These are phyloP conservation scores for Discoglossus pictus DNA, from an alignment of 2,797 vertebrate species.

Conservation along the genomic window DNA sequence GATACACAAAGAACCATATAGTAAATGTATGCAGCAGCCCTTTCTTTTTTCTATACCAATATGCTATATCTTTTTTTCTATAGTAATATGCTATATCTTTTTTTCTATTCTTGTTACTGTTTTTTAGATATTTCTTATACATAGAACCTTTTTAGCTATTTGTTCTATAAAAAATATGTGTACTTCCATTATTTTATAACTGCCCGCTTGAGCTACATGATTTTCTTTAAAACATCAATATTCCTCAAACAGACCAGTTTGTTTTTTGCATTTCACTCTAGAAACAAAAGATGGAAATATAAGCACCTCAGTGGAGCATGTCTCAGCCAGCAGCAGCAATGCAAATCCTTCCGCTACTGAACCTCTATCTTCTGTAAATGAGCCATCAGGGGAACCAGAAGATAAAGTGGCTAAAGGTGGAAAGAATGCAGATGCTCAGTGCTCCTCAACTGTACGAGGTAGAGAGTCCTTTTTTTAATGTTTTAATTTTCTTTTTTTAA, in stretches of 20 bases:
- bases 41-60: too few species aligned
- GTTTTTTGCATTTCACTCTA: constrained; percentile 73
- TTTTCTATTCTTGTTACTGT: too few species aligned
- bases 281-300: constrained; percentile 78
- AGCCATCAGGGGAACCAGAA: constrained; percentile 67
- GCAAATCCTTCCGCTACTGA: constrained; percentile 65
- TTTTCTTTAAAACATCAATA: too few species aligned
- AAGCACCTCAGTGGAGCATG: constrained; percentile 71
- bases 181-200: too few species aligned
- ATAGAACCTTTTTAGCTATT: too few species aligned
- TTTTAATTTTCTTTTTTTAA: background rate
- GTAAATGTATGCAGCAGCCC: too few species aligned
- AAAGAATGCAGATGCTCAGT: constrained; percentile 75
- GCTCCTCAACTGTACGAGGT: constrained; percentile 81
- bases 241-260: constrained; percentile 53
- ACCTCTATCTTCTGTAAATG: constrained; percentile 68
- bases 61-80: too few species aligned
- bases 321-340: constrained; percentile 71
- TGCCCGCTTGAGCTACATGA: too few species aligned
- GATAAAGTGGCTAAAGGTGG: constrained; percentile 71
- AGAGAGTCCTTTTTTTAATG: constrained; percentile 68
- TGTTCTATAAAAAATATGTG: too few species aligned
- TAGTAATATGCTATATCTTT: too few species aligned
- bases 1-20: too few species aligned
- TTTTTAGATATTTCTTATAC: too few species aligned